These are phyloP conservation scores for Ahaetulla prasina DNA, from an alignment of 2,113 vertebrate species.

Conservation along the genomic window DNA sequence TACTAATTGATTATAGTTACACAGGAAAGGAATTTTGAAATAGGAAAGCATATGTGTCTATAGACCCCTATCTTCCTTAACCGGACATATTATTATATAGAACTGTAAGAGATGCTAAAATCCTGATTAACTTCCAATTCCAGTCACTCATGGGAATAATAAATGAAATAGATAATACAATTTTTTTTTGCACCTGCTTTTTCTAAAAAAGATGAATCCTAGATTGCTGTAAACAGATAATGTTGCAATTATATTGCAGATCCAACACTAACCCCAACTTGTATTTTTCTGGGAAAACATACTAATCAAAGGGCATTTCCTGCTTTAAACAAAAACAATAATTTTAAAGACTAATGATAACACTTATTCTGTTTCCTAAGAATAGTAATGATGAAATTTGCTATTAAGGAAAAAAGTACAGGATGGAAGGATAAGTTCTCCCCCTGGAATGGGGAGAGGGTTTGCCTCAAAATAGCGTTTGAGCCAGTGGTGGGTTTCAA, in stretches of 20 bases:
- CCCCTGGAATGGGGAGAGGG: not conserved
- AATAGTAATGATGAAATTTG: not conserved
- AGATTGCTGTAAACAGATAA: not conserved
- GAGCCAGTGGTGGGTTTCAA: too few species aligned
- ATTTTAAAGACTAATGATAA: not conserved
- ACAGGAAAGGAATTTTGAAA: not conserved
- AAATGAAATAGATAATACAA: not conserved
- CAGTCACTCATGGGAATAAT: not conserved
- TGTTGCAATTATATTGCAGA: not conserved
- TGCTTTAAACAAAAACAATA: not conserved
- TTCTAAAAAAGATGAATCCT: not conserved
- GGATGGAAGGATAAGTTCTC: not conserved
- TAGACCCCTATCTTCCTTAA: not conserved
- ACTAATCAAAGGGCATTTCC: not conserved
- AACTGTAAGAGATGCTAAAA: not conserved
- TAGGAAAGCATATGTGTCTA: not conserved
- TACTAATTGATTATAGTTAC: not conserved
- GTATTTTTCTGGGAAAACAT: slow-evolving; percentile 12
- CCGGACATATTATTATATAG: not conserved
- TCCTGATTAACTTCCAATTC: not conserved
- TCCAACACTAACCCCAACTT: not conserved
- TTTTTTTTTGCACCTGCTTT: not conserved
- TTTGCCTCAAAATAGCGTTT: not conserved
- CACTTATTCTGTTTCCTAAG: not conserved
- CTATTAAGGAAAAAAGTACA: not conserved